Base-by-base conservation (phyloP, 2,797 vertebrate species). In the Macropodus opercularis region DNA sequence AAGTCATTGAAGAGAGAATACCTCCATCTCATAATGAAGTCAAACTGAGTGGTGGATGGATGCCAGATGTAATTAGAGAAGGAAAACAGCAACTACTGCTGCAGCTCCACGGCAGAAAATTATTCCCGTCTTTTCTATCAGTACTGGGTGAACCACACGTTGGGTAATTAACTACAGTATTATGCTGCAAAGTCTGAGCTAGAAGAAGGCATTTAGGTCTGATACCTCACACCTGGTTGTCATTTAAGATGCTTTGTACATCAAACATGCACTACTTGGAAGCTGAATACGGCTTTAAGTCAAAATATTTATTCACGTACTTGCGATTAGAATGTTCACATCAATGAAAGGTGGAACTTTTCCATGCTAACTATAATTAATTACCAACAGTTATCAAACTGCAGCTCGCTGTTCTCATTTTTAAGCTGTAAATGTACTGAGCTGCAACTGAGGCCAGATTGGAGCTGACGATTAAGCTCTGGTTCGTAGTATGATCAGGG, bases 11-110 rank as follows among this genome's bases (percentile, higher is more conserved):
- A 64, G 83, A 76, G 77, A 85, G 85, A 87, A 90, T 82, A 85
- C 86, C 84, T 87, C 84, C 81, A 84, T 85, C 84, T 77, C 85
- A 84, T 88, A 89, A 87, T 87, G 87, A 89, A 90, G 85, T 89
- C 87, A 88, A 80, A 83, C 80, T 69, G 85, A 77, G 77, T 81
- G 63, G 88, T 89, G 87, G 86, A 89, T 79, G 50, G 80, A 73
- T 86, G 89, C 89, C 90, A 89, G 85, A 81, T 80, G 81, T 85
- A 90, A 91, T 91, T 90, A 90, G 78, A 74, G 74, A 75, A 84
- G 55, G 75, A 74, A 86, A 87, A 82, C 76, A 78, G 69, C 84
- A 77, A 72, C 80, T 72, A 50, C 73, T 73, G 78, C 78, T 70
- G 80, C 86, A 85, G 80, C 83, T 69, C 69, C 69, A 51, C 60